Evolutionary conservation across 2,797 vertebrate species (phyloP).

Genomic region (Lithobates pipiens): DNA sequence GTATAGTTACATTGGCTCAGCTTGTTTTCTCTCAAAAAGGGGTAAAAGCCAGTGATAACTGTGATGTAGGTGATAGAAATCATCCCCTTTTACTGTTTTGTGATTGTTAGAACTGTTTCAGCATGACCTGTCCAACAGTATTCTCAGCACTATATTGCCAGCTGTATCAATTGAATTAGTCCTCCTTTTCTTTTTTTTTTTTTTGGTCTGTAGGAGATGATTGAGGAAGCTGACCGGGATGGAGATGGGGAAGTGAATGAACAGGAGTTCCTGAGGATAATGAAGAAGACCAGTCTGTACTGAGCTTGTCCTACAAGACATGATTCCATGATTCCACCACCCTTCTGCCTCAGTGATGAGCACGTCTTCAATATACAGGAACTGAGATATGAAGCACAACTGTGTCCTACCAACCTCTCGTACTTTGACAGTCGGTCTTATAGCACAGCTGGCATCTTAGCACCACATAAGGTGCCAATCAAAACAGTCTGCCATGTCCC

Average conservation of each 20-base stretch:
- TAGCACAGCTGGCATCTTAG: neutral
- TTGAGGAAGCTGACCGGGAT: conserved; percentile 90
- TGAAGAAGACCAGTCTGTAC: conserved; percentile 95
- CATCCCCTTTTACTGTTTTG: too few species aligned
- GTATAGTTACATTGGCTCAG: too few species aligned
- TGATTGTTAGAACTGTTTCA: too few species aligned
- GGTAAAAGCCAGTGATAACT: too few species aligned
- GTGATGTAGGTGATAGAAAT: too few species aligned
- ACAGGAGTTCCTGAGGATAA: conserved; percentile 93
- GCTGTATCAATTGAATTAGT: neutral
- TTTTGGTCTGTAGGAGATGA: conserved; percentile 86
- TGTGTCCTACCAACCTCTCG: neutral
- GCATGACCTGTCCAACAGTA: neutral
- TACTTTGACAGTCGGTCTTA: neutral
- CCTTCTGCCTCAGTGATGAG: neutral
- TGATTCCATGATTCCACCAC: neutral
- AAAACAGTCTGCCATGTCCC: neutral
- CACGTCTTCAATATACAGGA: neutral
- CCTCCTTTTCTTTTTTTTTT: neutral
- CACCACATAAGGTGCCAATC: neutral
- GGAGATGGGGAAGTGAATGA: conserved; percentile 94
- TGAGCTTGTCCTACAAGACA: conserved; percentile 69
- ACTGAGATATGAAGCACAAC: conserved; percentile 25
- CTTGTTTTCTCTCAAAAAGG: too few species aligned
- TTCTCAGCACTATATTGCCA: neutral